Evolutionary conservation across 35 echinoderm and acorn worm species (phyloP).

Genomic region (Holothuria glaberrima): DNA sequence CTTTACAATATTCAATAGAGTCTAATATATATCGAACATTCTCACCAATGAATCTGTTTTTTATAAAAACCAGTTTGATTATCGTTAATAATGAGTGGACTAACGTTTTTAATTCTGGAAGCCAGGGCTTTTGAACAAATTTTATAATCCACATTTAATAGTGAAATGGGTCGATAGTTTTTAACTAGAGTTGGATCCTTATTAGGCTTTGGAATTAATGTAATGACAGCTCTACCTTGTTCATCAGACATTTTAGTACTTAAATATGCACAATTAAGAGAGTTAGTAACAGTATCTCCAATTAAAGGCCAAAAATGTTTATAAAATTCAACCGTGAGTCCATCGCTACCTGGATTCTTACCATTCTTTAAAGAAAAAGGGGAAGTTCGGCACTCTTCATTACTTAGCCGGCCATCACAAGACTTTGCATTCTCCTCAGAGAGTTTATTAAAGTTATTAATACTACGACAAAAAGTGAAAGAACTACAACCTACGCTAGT

Average conservation of each 20-base stretch:
- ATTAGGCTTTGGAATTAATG: too few species aligned
- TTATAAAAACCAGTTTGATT: too few species aligned
- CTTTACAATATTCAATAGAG: too few species aligned
- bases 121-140: too few species aligned
- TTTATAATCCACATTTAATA: too few species aligned
- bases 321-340: conserved; percentile 1
- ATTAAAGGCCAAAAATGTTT: background rate
- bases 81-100: too few species aligned
- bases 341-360: conserved; percentile 42
- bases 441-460: background rate
- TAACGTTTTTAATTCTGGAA: too few species aligned
- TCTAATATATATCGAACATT: too few species aligned
- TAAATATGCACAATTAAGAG: conserved; percentile 6
- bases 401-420: background rate
- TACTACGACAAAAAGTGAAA: background rate
- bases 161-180: too few species aligned
- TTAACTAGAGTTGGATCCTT: too few species aligned
- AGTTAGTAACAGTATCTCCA: background rate
- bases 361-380: background rate
- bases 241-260: background rate
- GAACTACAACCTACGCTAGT: background rate
- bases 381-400: background rate
- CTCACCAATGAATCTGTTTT: too few species aligned
- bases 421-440: background rate
- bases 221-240: too few species aligned